Evolutionary conservation across 2,113 vertebrate genomes (phyloP).

Genomic region (Epinephelus lanceolatus): DNA sequence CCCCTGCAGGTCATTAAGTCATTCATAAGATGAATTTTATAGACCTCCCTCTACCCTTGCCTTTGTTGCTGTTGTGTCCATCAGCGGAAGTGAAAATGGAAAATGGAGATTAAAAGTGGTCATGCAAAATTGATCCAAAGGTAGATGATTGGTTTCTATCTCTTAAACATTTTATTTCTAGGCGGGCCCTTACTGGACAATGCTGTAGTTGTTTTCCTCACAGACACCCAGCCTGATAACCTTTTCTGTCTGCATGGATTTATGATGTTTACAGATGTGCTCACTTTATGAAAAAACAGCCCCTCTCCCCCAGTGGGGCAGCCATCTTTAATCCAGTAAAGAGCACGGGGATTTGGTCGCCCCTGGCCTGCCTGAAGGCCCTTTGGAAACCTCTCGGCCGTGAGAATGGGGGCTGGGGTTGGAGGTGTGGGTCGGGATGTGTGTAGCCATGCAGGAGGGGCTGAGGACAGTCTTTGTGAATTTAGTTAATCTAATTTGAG

Average conservation of each 20-base stretch:
- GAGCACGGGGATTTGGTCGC: slow-evolving; percentile 77
- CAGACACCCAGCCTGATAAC: slow-evolving; percentile 38
- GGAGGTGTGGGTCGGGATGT: slow-evolving; percentile 78
- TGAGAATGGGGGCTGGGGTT: slow-evolving; percentile 77
- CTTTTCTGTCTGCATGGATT: slow-evolving; percentile 47
- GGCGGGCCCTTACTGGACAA: neutral
- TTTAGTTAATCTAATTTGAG: slow-evolving; percentile 85
- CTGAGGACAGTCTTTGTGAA: slow-evolving; percentile 83
- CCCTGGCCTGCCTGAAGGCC: slow-evolving; percentile 75
- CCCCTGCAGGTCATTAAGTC: slow-evolving; percentile 78
- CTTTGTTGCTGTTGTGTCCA: slow-evolving; percentile 56
- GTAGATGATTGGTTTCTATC: neutral
- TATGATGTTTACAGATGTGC: slow-evolving; percentile 80
- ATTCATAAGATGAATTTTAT: slow-evolving; percentile 77
- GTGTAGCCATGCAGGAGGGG: slow-evolving; percentile 75
- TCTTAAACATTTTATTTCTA: slow-evolving; percentile 5
- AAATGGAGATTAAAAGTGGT: slow-evolving; percentile 54
- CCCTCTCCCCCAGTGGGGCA: slow-evolving; percentile 43
- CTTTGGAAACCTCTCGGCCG: slow-evolving; percentile 82
- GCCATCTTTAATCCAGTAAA: slow-evolving; percentile 81
- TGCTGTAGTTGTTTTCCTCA: slow-evolving; percentile 10
- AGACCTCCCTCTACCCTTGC: slow-evolving; percentile 65
- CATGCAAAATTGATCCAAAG: slow-evolving; percentile 20
- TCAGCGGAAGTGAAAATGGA: slow-evolving; percentile 61
- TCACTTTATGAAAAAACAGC: slow-evolving; percentile 62